Evolutionary conservation across 2,797 vertebrate genomes (phyloP).

Genomic region (Tenualosa ilisha): DNA sequence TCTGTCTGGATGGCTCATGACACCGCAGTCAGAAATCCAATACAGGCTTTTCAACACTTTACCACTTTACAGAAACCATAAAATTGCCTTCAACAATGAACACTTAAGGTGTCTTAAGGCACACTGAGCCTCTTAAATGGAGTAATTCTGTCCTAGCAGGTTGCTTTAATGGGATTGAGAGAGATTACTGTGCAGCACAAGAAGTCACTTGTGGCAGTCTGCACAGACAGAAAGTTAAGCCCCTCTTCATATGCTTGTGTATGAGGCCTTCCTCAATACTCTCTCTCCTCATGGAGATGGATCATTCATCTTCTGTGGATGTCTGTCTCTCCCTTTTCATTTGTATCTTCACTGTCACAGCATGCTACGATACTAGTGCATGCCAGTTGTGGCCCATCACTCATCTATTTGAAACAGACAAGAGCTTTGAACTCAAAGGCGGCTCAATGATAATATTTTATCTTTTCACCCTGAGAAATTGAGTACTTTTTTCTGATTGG

Average conservation of each 20-base stretch:
- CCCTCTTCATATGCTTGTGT: slow-evolving; percentile 49
- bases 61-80: slow-evolving; percentile 24
- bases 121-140: slow-evolving; percentile 63
- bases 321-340: neutral
- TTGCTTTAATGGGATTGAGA: slow-evolving; percentile 71
- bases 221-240: slow-evolving; percentile 60
- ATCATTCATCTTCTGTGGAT: slow-evolving; percentile 25
- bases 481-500: too few relatives aligned
- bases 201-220: slow-evolving; percentile 55
- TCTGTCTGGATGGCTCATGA: neutral
- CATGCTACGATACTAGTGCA: neutral
- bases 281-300: slow-evolving; percentile 21
- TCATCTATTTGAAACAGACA: neutral
- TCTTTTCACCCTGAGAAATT: too few relatives aligned
- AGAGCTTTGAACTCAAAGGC: neutral
- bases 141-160: slow-evolving; percentile 65
- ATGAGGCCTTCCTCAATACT: slow-evolving; percentile 27
- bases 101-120: slow-evolving; percentile 57
- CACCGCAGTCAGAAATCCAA: slow-evolving; percentile 2
- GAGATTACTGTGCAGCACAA: slow-evolving; percentile 67
- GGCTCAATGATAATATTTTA: neutral
- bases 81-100: slow-evolving; percentile 57
- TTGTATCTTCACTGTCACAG: neutral
- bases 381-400: neutral
- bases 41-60: slow-evolving; percentile 20